phyloP scores from a whole-genome alignment of 2,888 invertebrate genomes.

The Stegana nigrithorax region DNA sequence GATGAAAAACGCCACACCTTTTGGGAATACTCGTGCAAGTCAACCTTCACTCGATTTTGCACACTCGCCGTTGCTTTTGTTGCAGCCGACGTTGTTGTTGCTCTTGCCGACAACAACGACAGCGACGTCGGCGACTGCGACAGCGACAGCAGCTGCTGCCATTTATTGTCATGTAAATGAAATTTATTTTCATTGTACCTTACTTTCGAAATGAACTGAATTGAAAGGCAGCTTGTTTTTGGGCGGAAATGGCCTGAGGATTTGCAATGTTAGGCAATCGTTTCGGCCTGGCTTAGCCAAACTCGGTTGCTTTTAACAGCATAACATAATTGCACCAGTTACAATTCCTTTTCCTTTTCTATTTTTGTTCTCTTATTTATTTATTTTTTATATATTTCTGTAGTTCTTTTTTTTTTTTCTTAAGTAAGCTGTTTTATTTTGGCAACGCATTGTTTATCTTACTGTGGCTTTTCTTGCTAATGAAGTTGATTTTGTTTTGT shows the following conservation, averaged over 20 bases:
- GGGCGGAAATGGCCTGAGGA: no score
- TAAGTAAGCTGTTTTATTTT: neutral
- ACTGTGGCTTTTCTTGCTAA: neutral
- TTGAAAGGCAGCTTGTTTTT: no score
- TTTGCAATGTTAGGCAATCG: no score
- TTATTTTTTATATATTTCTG: neutral
- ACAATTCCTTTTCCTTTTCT: no score
- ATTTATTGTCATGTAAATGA: conserved; percentile 51
- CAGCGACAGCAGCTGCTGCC: conserved; percentile 30
- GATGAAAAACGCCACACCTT: conserved; percentile 37
- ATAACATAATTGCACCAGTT: conserved; percentile 1
- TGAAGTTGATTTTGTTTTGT: neutral
- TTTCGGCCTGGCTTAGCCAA: no score
- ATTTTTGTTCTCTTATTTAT: neutral
- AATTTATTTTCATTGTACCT: conserved; percentile 36
- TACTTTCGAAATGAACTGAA: no score
- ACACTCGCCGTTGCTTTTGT: no score
- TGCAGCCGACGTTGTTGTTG: no score
- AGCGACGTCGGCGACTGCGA: neutral
- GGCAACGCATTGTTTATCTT: no score
- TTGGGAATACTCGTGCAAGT: neutral
- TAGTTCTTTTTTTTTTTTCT: neutral
- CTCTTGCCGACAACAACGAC: no score
- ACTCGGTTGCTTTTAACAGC: no score
- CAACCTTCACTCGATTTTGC: conserved; percentile 6